Evolutionary conservation across 2,888 invertebrate genomes (phyloP), one percentile per base, ranked within the genome.

Genomic region (Periphyllus acericola): DNA sequence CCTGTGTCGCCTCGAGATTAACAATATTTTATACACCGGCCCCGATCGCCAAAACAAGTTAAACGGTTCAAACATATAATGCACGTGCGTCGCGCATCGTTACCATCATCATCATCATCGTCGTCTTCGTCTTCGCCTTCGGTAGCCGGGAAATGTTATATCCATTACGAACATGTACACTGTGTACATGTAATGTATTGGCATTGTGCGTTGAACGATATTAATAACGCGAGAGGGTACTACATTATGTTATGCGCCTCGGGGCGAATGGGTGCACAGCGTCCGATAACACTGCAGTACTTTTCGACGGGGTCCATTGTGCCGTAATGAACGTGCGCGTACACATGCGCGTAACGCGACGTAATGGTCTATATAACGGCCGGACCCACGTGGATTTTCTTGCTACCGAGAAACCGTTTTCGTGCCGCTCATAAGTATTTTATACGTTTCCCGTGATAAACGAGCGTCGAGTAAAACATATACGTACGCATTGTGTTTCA

Each of bases 41-140:
- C 9, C 5, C 46, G n/a, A 46, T 46, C 21, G 8, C 76, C 76
- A 78, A 78, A 78, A 78, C 78, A 78, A 78, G 78, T 78, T 52
- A 29, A 78, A 78, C 78, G 52, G 78, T 52, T 52, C 29, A 14
- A n/a, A 46, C 46, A 6, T 6, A 36, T 36, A 6, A 36, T 6
- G 36, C 6, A 36, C 36, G 36, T 36, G 6, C 46, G 46, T 29
- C 1, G 68, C 68, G 29, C 3, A 46, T 21, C 76, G n/a, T 46
- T 76, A 76, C 46, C 76, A 74, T 29, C 55, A 66, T 82, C 36
- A 83, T 21, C 74, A 4, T 25, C 68, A 17, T 32, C 29, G 32
- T 71, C 71, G 29, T 25, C 1, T 0, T n/a, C n/a, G 60, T 60
- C 9, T n/a, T 5, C n/a, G n/a, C n/a, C n/a, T n/a, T 6, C 46